Conservation (phyloP, 1,140 invertebrate species). For the Coptotermes formosanus region DNA sequence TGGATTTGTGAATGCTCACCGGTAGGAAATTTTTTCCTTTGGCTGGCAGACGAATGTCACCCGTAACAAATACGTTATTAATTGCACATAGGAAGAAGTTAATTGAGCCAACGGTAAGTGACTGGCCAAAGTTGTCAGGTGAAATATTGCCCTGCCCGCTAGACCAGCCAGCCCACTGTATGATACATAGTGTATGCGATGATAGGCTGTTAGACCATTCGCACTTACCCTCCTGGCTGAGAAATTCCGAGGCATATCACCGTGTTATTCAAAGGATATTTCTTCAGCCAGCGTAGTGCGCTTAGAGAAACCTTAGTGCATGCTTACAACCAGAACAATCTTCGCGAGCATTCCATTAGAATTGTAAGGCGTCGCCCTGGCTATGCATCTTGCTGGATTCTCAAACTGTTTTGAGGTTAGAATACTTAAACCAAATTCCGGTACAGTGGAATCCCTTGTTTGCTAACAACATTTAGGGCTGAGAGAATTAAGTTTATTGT, state of each 20-base stretch:
- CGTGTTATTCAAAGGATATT: neutral
- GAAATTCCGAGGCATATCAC: neutral
- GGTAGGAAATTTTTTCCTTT: too few relatives aligned
- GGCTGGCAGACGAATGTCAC: too few relatives aligned
- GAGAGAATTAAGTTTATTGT: neutral
- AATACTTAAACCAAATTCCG: constrained; percentile 8
- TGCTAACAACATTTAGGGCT: neutral
- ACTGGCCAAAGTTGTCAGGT: too few relatives aligned
- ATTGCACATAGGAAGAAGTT: too few relatives aligned
- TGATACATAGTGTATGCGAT: too few relatives aligned
- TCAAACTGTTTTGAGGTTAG: constrained; percentile 1
- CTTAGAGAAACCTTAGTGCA: neutral
- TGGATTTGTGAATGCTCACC: too few relatives aligned
- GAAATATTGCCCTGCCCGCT: too few relatives aligned
- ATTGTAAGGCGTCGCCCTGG: neutral
- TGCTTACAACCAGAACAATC: neutral
- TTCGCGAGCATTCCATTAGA: neutral
- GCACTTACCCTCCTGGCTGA: too few relatives aligned
- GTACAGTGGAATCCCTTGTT: constrained; percentile 1
- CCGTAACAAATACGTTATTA: too few relatives aligned
- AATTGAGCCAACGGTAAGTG: too few relatives aligned
- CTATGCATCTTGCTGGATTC: neutral
- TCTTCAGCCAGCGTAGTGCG: neutral
- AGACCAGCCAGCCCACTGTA: too few relatives aligned
- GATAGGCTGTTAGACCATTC: too few relatives aligned